These are phyloP conservation scores for Brachyhypopomus occidentalis DNA, from an alignment of 2,113 vertebrate species.

Conservation along the genomic window DNA sequence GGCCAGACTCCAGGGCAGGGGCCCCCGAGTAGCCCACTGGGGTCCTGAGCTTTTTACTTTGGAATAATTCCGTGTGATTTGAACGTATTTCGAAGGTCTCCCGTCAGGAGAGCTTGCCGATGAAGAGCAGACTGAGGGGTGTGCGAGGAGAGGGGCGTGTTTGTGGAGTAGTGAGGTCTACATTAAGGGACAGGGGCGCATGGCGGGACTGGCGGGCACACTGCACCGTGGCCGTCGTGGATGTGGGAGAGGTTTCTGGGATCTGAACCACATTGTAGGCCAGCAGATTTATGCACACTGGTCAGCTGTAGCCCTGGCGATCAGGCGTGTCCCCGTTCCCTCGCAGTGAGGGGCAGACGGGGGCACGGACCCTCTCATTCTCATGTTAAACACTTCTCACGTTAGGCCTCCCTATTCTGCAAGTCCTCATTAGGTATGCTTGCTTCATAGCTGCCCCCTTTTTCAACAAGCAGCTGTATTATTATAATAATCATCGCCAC, in stretches of 20 bases:
- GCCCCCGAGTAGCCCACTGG: neutral
- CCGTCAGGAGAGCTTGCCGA: neutral
- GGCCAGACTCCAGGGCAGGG: slow-evolving; percentile 52
- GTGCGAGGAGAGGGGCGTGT: neutral
- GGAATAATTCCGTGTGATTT: neutral
- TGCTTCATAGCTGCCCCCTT: slow-evolving; percentile 45
- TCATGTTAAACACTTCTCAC: slow-evolving; percentile 60
- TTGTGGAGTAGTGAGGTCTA: neutral
- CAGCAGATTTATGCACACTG: slow-evolving; percentile 80
- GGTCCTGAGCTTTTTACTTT: slow-evolving; percentile 5
- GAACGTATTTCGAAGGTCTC: neutral
- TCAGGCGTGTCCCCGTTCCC: slow-evolving; percentile 36
- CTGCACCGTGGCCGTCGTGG: neutral
- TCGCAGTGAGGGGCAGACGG: slow-evolving; percentile 9
- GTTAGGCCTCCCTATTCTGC: slow-evolving; percentile 55
- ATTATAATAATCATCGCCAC: slow-evolving; percentile 60
- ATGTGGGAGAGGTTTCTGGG: slow-evolving; percentile 15
- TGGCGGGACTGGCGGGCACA: slow-evolving; percentile 27
- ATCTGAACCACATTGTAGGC: slow-evolving; percentile 68
- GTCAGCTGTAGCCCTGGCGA: slow-evolving; percentile 79
- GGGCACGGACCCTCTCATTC: slow-evolving; percentile 50
- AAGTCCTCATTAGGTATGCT: slow-evolving; percentile 55
- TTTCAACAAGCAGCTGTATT: slow-evolving; percentile 51
- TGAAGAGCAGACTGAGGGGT: neutral
- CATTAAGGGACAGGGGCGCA: neutral